phyloP scores from a whole-genome alignment of 2,113 vertebrate genomes.

The Orthonyx spaldingii region DNA sequence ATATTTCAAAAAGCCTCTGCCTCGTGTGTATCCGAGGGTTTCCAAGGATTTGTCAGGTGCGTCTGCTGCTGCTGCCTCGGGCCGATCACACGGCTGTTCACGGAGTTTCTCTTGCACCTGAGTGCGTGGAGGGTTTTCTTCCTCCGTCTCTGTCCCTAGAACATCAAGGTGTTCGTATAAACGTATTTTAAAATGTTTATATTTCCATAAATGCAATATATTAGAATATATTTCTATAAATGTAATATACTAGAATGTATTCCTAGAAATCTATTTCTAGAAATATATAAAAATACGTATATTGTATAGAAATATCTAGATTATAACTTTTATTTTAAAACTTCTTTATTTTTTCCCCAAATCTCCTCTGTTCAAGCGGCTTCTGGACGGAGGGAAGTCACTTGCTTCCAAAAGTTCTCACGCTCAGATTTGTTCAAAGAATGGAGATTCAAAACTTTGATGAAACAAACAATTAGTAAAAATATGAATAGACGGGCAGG shows the following conservation, averaged over 20 bases:
- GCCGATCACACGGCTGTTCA: accelerated
- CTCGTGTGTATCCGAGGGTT: background rate
- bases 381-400: background rate
- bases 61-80: background rate
- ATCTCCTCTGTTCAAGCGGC: background rate
- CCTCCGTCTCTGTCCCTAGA: background rate
- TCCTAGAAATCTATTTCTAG: background rate
- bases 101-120: background rate
- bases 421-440: background rate
- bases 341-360: background rate
- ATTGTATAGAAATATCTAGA: background rate
- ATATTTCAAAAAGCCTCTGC: constrained; percentile 37
- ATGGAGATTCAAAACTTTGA: background rate
- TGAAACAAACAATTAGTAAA: background rate
- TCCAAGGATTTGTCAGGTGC: constrained; percentile 50
- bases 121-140: background rate
- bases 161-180: background rate
- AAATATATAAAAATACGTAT: background rate
- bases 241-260: background rate
- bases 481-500: accelerated
- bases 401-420: background rate
- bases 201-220: background rate
- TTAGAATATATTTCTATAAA: background rate
- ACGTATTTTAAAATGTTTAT: background rate
- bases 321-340: background rate